Conservation (phyloP, 2,797 vertebrate species). For the Cyclura pinguis region DNA sequence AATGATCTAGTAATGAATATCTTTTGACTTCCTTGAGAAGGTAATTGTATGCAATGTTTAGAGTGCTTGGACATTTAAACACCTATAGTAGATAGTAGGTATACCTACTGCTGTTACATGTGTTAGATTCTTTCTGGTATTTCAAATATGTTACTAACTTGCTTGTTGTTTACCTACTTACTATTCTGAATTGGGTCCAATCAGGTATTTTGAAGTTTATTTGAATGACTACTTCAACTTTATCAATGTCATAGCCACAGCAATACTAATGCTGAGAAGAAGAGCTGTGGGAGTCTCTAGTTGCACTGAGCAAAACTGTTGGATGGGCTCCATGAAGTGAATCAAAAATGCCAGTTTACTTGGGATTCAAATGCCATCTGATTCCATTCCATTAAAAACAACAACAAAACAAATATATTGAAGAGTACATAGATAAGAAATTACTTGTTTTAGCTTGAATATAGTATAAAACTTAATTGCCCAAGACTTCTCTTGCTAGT, state of each 20-base stretch:
- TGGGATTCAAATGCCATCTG: neutral
- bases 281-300: neutral
- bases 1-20: conserved; percentile 9
- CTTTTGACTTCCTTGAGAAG: neutral
- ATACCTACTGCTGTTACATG: neutral
- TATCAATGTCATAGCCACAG: neutral
- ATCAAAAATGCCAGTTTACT: neutral
- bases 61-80: neutral
- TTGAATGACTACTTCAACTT: neutral
- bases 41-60: neutral
- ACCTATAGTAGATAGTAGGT: neutral
- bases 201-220: neutral
- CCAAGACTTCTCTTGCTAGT: neutral
- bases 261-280: neutral
- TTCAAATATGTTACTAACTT: neutral
- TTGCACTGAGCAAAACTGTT: neutral
- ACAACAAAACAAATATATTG: neutral
- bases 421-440: neutral
- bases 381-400: neutral
- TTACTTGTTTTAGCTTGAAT: neutral
- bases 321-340: neutral
- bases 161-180: neutral
- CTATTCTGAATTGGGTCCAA: neutral
- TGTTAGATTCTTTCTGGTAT: neutral
- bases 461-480: neutral